Evolutionary conservation across 2,888 invertebrate genomes (phyloP).

Genomic region (Macroteleia sp.): DNA sequence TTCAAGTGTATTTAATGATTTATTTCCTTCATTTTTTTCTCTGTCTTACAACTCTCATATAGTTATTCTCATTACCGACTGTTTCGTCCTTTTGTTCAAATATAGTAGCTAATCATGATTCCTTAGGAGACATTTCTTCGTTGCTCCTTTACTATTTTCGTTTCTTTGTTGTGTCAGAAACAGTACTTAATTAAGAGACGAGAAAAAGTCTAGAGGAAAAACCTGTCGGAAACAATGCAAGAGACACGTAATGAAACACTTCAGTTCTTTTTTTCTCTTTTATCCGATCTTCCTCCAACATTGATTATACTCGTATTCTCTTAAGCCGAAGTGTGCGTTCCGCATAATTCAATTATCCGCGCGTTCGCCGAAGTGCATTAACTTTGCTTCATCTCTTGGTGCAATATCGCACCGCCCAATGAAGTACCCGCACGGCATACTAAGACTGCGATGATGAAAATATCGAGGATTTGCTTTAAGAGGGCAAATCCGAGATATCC

Average conservation of each 20-base stretch:
- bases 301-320: constrained; percentile 52
- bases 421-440: constrained; percentile 37
- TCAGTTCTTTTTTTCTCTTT: constrained; percentile 16
- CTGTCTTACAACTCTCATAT: too few species aligned
- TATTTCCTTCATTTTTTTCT: too few species aligned
- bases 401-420: constrained; percentile 50
- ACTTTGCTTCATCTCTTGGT: constrained; percentile 55
- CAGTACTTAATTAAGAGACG: not conserved
- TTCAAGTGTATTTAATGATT: too few species aligned
- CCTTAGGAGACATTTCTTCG: not conserved
- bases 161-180: not conserved
- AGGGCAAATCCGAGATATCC: constrained; percentile 26
- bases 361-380: constrained; percentile 55
- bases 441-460: constrained; percentile 44
- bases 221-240: constrained; percentile 24
- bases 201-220: not conserved
- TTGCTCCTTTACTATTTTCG: not conserved
- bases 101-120: not conserved
- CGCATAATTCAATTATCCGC: constrained; percentile 60
- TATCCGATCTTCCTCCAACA: constrained; percentile 14
- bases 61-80: not conserved
- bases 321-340: constrained; percentile 47
- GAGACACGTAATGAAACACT: constrained; percentile 33
- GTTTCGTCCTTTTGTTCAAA: too few species aligned
- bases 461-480: constrained; percentile 39